A percentile compares a stretch with the other conserved stretches of the same genome.
phyloP scores from a whole-genome alignment of 2,113 vertebrate genomes.

The Callopanchax toddi region DNA sequence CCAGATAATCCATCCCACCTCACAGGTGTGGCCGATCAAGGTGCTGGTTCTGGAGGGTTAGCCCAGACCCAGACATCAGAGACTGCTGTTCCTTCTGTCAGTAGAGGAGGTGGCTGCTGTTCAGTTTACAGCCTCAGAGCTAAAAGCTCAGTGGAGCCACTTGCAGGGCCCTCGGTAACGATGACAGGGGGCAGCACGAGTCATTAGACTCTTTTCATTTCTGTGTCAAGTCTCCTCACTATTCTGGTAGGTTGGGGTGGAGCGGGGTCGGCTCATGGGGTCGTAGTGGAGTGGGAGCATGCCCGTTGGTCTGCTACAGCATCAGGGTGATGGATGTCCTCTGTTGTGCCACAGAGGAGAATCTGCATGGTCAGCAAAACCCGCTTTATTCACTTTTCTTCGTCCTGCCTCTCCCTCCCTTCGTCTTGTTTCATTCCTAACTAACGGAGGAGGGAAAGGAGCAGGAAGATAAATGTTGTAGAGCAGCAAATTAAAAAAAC shows the following conservation, averaged over 20 bases:
- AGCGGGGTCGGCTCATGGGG: background rate
- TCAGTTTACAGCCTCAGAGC: constrained; percentile 49
- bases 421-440: background rate
- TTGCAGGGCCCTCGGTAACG: constrained; percentile 57
- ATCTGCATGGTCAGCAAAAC: constrained; percentile 59
- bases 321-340: constrained; percentile 61
- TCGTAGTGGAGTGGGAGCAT: constrained; percentile 14
- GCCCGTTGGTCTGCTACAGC: constrained; percentile 49
- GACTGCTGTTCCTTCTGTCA: too few species aligned
- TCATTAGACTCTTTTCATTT: constrained; percentile 71
- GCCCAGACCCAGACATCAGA: too few species aligned
- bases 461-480: constrained; percentile 11
- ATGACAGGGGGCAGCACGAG: constrained; percentile 53
- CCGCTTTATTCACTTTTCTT: constrained; percentile 10
- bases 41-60: too few species aligned
- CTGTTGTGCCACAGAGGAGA: constrained; percentile 48
- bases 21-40: too few species aligned
- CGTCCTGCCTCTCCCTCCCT: constrained; percentile 3
- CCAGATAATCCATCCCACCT: too few species aligned
- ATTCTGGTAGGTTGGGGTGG: constrained; percentile 31
- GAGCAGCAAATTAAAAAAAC: background rate
- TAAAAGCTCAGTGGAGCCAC: constrained; percentile 55
- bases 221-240: constrained; percentile 60
- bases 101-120: constrained; percentile 28
- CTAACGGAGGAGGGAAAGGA: background rate